Conservation (phyloP, 2,797 vertebrate genomes). For the Peromyscus eremicus region DNA sequence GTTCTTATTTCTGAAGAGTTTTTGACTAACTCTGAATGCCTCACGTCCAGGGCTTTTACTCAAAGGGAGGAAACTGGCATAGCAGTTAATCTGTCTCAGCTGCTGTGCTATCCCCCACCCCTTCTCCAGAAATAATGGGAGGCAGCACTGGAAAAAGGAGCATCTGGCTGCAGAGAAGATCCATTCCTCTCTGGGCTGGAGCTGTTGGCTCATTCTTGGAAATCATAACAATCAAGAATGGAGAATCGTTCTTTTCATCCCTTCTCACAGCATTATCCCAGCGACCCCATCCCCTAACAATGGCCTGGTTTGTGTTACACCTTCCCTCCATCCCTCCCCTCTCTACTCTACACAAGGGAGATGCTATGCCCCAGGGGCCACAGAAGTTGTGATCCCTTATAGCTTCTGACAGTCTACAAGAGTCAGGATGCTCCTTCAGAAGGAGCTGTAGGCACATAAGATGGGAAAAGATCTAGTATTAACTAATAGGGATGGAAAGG, state of each 20-base stretch:
- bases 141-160: slow-evolving; percentile 68
- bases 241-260: slow-evolving; percentile 81
- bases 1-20: slow-evolving; percentile 39
- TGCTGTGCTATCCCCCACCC: slow-evolving; percentile 45
- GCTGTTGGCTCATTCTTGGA: slow-evolving; percentile 73
- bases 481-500: not conserved
- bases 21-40: slow-evolving; percentile 63
- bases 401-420: not conserved
- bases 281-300: slow-evolving; percentile 69
- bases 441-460: not conserved
- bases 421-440: not conserved
- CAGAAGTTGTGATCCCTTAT: not conserved
- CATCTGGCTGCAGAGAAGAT: slow-evolving; percentile 76
- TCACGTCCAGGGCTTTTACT: slow-evolving; percentile 52
- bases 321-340: slow-evolving; percentile 27
- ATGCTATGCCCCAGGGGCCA: slow-evolving; percentile 52
- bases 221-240: slow-evolving; percentile 78
- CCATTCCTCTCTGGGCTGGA: slow-evolving; percentile 56
- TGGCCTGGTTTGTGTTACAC: slow-evolving; percentile 73
- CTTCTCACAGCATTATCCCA: slow-evolving; percentile 70
- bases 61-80: slow-evolving; percentile 76
- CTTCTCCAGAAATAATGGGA: slow-evolving; percentile 68
- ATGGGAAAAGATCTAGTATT: not conserved
- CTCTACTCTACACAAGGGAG: slow-evolving; percentile 32
- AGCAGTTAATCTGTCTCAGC: slow-evolving; percentile 79